A percentile compares a stretch with the other conserved stretches of the same genome.
These are phyloP conservation scores for Phaethornis superciliosus DNA, from an alignment of 2,113 vertebrate species.

Conservation along the genomic window DNA sequence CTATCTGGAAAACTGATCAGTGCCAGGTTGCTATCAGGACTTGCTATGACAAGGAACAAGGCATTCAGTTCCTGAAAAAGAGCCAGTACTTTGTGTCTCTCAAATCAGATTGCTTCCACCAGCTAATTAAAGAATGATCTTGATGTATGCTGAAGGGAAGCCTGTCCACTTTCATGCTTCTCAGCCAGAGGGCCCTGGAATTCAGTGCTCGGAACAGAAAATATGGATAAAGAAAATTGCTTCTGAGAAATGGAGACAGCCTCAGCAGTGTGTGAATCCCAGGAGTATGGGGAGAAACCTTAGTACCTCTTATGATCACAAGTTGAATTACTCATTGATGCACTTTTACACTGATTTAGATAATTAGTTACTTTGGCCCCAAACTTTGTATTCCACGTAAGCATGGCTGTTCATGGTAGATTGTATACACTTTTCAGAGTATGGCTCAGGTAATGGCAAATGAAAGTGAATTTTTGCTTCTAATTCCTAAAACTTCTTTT, in stretches of 20 bases:
- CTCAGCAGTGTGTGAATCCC: neutral
- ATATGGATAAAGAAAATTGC: neutral
- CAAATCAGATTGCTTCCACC: neutral
- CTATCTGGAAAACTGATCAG: neutral
- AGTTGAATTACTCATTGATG: neutral
- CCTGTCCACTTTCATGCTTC: constrained; percentile 5
- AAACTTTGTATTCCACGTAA: neutral
- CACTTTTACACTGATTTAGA: neutral
- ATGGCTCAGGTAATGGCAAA: neutral
- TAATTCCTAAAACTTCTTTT: neutral
- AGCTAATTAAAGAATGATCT: constrained; percentile 37
- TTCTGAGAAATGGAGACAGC: neutral
- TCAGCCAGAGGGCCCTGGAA: constrained; percentile 41
- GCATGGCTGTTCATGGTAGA: neutral
- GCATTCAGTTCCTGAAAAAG: constrained; percentile 6
- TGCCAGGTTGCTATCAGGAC: neutral
- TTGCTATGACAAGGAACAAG: neutral
- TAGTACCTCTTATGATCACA: neutral
- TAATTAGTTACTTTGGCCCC: neutral
- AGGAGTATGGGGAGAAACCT: neutral
- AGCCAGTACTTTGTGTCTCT: constrained; percentile 17
- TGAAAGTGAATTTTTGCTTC: neutral
- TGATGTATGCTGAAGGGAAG: neutral
- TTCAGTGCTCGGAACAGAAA: neutral
- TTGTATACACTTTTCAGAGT: neutral